phyloP scores from a whole-genome alignment of 2,797 vertebrate species.

The Steatocranus sp. region DNA sequence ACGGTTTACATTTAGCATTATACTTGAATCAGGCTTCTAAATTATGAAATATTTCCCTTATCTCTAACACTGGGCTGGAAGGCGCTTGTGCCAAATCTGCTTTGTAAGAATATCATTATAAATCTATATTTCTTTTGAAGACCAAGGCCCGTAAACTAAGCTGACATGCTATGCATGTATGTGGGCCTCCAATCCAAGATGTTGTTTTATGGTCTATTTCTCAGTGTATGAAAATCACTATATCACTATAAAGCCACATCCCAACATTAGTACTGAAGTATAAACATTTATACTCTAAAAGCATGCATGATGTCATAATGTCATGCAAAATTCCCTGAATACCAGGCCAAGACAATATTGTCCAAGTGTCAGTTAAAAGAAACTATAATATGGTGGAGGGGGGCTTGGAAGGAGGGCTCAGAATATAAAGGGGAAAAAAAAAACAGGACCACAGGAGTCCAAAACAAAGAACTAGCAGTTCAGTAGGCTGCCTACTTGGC shows the following conservation, averaged over 20 bases:
- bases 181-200: background rate
- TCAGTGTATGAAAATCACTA: background rate
- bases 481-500: too few relatives aligned
- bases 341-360: background rate
- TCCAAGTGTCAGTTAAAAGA: background rate
- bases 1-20: background rate
- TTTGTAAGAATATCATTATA: background rate
- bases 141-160: background rate
- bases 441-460: background rate
- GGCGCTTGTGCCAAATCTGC: background rate
- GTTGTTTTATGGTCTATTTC: background rate
- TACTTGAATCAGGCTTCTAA: background rate
- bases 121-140: background rate
- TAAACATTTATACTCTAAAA: background rate
- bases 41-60: background rate
- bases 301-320: background rate
- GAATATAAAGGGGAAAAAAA: background rate
- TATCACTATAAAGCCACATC: background rate
- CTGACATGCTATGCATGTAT: background rate
- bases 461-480: background rate
- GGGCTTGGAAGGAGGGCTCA: background rate
- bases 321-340: background rate
- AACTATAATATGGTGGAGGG: background rate
- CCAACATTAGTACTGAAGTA: background rate
- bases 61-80: background rate